Conservation (phyloP, 64 coral and sea anemone species). For the Pachyseris speciosa region DNA sequence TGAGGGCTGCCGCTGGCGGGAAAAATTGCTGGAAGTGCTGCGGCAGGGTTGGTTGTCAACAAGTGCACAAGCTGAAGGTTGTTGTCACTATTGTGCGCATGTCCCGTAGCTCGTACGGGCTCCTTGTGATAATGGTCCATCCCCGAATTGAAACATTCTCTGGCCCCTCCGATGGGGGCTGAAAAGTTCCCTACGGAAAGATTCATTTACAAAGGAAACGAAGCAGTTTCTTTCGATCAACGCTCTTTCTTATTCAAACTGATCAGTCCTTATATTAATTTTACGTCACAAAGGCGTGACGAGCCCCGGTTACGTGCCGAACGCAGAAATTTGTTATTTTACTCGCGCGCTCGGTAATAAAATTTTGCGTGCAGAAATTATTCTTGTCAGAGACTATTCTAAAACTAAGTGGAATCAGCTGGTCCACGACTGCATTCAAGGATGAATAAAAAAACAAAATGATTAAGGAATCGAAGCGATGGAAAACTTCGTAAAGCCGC, state of each 20-base stretch:
- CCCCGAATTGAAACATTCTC: neutral
- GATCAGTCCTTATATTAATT: neutral
- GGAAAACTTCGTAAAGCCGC: too few relatives aligned
- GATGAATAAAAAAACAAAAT: too few relatives aligned
- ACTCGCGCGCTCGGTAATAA: too few relatives aligned
- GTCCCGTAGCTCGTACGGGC: neutral
- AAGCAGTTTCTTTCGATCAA: neutral
- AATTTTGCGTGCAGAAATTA: too few relatives aligned
- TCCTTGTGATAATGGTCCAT: neutral
- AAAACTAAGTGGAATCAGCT: too few relatives aligned
- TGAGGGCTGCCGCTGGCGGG: constrained; percentile 16
- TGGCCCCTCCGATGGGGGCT: too few relatives aligned
- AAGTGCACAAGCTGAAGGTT: constrained; percentile 66
- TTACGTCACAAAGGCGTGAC: neutral
- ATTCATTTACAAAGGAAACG: neutral
- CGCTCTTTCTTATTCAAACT: neutral
- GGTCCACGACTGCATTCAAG: too few relatives aligned
- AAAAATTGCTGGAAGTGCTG: constrained; percentile 57
- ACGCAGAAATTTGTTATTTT: too few relatives aligned
- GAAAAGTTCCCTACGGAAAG: neutral
- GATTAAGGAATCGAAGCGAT: too few relatives aligned
- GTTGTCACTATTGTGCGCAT: constrained; percentile 25
- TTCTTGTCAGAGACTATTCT: too few relatives aligned
- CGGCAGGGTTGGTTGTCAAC: constrained; percentile 70
- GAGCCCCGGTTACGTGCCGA: too few relatives aligned